Evolutionary conservation across 1,140 invertebrate genomes (phyloP).

Genomic region (Andricus grossulariae): DNA sequence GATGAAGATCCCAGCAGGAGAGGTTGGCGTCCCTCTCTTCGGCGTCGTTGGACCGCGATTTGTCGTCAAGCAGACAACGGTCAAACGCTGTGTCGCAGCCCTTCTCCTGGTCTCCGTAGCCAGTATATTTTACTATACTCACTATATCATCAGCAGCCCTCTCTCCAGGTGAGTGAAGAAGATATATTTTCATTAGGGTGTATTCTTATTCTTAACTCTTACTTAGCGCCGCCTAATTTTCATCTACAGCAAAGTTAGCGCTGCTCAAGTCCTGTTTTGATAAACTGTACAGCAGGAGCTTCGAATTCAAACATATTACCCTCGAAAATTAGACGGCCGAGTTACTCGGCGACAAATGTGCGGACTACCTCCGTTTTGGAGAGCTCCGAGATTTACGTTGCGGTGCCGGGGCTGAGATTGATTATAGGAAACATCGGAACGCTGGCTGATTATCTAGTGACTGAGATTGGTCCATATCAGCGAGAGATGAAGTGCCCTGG

Average conservation of each 20-base stretch:
- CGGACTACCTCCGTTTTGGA: not conserved
- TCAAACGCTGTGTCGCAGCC: constrained; percentile 83
- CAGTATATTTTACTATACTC: constrained; percentile 85
- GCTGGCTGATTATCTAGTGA: constrained; percentile 11
- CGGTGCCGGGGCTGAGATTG: not conserved
- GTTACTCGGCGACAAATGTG: constrained; percentile 13
- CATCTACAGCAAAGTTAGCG: too few relatives aligned
- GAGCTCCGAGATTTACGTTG: constrained; percentile 2
- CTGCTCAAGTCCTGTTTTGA: too few relatives aligned
- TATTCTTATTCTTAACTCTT: too few relatives aligned
- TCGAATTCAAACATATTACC: not conserved
- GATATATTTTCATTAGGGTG: too few relatives aligned
- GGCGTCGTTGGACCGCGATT: constrained; percentile 75
- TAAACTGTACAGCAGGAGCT: not conserved
- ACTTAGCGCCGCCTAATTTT: too few relatives aligned
- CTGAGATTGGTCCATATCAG: constrained; percentile 22
- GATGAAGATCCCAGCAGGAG: constrained; percentile 70
- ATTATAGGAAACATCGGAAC: constrained; percentile 30
- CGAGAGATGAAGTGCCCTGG: constrained; percentile 37
- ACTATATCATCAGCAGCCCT: constrained; percentile 83
- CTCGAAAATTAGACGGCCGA: not conserved
- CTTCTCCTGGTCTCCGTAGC: constrained; percentile 81
- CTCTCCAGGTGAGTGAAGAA: constrained; percentile 79
- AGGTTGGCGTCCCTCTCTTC: constrained; percentile 70
- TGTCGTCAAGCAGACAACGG: constrained; percentile 81